phyloP scores from a whole-genome alignment of 1,140 invertebrate species.

The Trichogramma pretiosum region DNA sequence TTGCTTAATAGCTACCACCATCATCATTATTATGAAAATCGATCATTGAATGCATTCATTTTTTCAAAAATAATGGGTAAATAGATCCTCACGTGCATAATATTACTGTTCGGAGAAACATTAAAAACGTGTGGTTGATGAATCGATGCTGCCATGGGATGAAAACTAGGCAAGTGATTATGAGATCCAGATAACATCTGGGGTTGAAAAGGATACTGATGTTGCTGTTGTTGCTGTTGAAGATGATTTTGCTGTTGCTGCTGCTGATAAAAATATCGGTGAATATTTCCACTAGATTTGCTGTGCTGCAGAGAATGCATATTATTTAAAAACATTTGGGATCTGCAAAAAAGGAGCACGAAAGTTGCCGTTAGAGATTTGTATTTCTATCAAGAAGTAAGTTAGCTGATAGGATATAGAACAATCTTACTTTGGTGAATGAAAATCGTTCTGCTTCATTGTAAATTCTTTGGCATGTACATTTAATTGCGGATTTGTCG shows the following conservation, averaged over 20 bases:
- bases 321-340: constrained; percentile 31
- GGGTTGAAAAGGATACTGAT: constrained; percentile 33
- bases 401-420: not conserved
- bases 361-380: constrained; percentile 5
- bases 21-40: too few relatives aligned
- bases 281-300: constrained; percentile 54
- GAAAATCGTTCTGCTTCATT: constrained; percentile 58
- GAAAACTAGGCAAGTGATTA: constrained; percentile 33
- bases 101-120: constrained; percentile 57
- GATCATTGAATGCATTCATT: too few relatives aligned
- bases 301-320: constrained; percentile 48
- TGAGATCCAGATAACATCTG: constrained; percentile 31
- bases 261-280: constrained; percentile 41
- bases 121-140: constrained; percentile 43
- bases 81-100: constrained; percentile 58
- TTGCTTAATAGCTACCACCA: too few relatives aligned
- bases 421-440: constrained; percentile 48
- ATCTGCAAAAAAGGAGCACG: constrained; percentile 29
- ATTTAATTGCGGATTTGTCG: constrained; percentile 53
- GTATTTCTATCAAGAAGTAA: not conserved
- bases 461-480: constrained; percentile 80
- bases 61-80: too few relatives aligned
- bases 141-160: constrained; percentile 37
- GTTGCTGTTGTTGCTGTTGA: constrained; percentile 24
- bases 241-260: constrained; percentile 30